phyloP scores from a whole-genome alignment of 2,888 invertebrate genomes.

The Diaprepes abbreviatus region DNA sequence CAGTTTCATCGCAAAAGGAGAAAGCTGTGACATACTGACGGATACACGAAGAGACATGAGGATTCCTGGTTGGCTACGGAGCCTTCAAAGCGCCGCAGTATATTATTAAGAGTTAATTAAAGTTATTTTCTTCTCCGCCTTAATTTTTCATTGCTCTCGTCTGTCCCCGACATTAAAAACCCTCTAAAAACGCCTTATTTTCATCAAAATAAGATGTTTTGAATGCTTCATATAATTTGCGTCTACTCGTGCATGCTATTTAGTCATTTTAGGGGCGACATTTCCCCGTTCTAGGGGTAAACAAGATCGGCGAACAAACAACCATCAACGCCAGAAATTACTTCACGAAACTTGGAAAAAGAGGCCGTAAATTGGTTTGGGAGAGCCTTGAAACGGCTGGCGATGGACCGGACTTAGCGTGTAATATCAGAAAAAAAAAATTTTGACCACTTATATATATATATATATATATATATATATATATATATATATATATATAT shows the following conservation, averaged over 20 bases:
- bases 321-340: conserved; percentile 12
- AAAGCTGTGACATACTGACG: no score
- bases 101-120: neutral
- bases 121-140: neutral
- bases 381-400: neutral
- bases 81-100: no score
- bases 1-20: no score
- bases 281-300: neutral
- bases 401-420: neutral
- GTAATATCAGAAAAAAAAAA: neutral
- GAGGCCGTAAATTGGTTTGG: neutral
- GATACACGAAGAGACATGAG: no score
- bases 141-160: neutral
- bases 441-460: no score
- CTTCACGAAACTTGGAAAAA: neutral
- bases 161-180: conserved; percentile 5
- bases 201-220: conserved; percentile 11
- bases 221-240: conserved; percentile 9
- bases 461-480: no score
- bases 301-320: conserved; percentile 10
- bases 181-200: neutral
- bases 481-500: no score
- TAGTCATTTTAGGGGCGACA: conserved; percentile 3
- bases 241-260: conserved; percentile 11
- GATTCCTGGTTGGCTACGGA: no score